phyloP scores from a whole-genome alignment of 2,888 invertebrate genomes.

The Lasius platythorax region DNA sequence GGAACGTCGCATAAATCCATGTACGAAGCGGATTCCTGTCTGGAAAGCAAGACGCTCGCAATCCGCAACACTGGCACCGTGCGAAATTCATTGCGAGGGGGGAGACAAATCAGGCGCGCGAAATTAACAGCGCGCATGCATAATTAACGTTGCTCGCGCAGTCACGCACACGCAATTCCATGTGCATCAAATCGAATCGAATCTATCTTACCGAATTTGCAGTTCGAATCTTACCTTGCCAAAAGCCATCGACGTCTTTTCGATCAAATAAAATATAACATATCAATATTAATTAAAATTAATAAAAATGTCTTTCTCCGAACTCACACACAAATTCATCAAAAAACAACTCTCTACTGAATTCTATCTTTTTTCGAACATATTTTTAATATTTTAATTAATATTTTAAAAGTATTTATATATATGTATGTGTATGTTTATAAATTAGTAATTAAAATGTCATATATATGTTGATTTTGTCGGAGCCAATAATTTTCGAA shows the following conservation, averaged over 20 bases:
- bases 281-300: not conserved
- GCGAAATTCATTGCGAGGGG: slow-evolving; percentile 53
- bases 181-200: slow-evolving; percentile 47
- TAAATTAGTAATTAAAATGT: not conserved
- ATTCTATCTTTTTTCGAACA: not conserved
- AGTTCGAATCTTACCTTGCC: slow-evolving; percentile 14
- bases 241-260: not conserved
- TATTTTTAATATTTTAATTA: not conserved
- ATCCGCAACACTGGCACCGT: slow-evolving; percentile 51
- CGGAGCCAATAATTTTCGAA: not conserved
- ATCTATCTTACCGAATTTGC: slow-evolving; percentile 40
- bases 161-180: slow-evolving; percentile 52
- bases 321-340: not conserved
- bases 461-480: not conserved
- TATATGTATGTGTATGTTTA: no score
- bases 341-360: not conserved
- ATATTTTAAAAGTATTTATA: not conserved
- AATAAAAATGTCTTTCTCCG: not conserved
- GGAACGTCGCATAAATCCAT: slow-evolving; percentile 51
- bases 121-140: slow-evolving; percentile 56
- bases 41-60: slow-evolving; percentile 52
- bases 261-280: not conserved
- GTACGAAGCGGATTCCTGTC: slow-evolving; percentile 50
- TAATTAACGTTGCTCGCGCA: slow-evolving; percentile 53
- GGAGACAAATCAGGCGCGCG: slow-evolving; percentile 56